Evolutionary conservation across 2,888 invertebrate genomes (phyloP).

Genomic region (Cacoxenus indagator): DNA sequence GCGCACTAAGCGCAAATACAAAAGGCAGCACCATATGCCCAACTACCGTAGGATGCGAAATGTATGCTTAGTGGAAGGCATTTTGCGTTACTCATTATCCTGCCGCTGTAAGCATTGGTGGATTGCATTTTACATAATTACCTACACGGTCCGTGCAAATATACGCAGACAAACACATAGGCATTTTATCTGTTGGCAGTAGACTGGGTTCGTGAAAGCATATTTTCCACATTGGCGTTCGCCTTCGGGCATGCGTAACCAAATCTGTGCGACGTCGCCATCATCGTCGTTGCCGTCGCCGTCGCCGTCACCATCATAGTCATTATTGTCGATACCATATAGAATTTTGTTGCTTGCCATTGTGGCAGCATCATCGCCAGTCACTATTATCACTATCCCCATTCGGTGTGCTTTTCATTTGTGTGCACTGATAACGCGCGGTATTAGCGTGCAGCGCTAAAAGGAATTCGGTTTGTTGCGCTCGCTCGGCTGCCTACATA

Average conservation of each 20-base stretch:
- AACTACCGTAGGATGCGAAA: background rate
- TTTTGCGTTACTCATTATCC: conserved; percentile 18
- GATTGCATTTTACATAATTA: conserved; percentile 23
- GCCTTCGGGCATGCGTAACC: background rate
- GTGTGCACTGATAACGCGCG: conserved; percentile 1
- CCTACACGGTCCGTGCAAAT: conserved; percentile 13
- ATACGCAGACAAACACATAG: conserved; percentile 8
- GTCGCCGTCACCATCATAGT: too few relatives aligned
- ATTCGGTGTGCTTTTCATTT: background rate
- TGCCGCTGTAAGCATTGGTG: background rate
- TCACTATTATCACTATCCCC: background rate
- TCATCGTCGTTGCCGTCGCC: background rate
- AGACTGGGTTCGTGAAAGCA: background rate
- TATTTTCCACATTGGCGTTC: background rate
- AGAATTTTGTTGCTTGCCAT: background rate
- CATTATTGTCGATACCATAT: background rate
- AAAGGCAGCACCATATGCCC: background rate
- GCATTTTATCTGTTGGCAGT: background rate
- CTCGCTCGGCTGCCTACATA: background rate
- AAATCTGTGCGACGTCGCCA: background rate
- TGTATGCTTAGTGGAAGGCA: conserved; percentile 1
- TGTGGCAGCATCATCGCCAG: background rate
- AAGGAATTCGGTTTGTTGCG: background rate
- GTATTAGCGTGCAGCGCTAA: background rate
- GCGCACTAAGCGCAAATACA: background rate